A percentile compares a stretch with the other conserved stretches of the same genome.
Evolutionary conservation across 2,797 vertebrate species (phyloP).

Genomic region (Eospalax fontanierii): DNA sequence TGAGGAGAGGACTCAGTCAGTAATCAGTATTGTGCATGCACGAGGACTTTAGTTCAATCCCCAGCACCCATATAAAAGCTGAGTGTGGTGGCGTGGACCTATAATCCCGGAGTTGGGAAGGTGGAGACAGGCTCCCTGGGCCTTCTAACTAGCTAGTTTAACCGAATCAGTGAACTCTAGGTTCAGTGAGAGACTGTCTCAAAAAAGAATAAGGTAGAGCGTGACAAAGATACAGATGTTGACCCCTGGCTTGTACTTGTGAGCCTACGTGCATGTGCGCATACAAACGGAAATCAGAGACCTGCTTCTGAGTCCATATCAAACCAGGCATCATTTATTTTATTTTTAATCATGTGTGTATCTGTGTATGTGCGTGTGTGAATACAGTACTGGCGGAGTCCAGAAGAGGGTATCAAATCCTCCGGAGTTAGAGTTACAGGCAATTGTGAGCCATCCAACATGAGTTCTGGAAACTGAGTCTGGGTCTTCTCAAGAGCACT

Average conservation of each 20-base stretch:
- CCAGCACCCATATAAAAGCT: background rate
- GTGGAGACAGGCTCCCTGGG: background rate
- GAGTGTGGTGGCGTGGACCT: background rate
- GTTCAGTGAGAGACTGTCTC: background rate
- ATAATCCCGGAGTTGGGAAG: background rate
- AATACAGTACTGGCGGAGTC: background rate
- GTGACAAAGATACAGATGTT: background rate
- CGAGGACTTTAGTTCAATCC: background rate
- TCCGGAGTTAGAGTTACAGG: background rate
- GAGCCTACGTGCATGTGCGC: no score
- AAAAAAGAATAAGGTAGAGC: background rate
- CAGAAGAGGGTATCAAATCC: background rate
- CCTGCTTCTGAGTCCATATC: background rate
- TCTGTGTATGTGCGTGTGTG: background rate
- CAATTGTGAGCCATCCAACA: background rate
- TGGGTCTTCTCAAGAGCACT: background rate
- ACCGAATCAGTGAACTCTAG: no score
- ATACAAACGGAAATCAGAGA: background rate
- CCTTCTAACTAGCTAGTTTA: background rate
- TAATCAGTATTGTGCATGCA: background rate
- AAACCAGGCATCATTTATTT: background rate
- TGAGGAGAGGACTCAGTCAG: background rate
- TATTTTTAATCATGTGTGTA: background rate
- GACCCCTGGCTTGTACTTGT: background rate
- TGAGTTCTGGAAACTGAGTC: background rate